Evolutionary conservation across 1,140 invertebrate species (phyloP).

Genomic region (Laodelphax striatellus): DNA sequence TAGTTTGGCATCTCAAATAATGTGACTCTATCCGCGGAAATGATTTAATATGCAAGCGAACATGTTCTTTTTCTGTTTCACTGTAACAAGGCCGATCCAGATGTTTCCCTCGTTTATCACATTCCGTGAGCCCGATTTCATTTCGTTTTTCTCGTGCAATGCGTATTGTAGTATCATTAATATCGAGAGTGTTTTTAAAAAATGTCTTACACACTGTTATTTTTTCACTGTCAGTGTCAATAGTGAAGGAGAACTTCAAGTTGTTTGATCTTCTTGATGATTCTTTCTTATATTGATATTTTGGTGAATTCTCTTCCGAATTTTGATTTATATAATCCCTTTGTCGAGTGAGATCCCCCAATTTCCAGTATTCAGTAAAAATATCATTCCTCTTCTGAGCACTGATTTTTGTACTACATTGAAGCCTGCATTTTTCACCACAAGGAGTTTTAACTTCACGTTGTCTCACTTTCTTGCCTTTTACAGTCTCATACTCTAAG

Average conservation of each 20-base stretch:
- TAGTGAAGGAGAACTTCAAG: neutral
- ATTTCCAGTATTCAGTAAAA: neutral
- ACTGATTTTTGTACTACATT: no score
- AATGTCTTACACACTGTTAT: neutral
- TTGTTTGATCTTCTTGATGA: neutral
- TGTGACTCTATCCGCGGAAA: neutral
- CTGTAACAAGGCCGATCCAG: neutral
- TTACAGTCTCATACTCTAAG: no score
- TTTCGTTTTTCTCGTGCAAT: neutral
- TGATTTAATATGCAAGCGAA: neutral
- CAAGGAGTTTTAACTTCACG: no score
- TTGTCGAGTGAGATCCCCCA: neutral
- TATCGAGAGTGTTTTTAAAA: neutral
- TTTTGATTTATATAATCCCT: neutral
- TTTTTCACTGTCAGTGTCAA: neutral
- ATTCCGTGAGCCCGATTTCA: neutral
- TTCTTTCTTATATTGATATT: neutral
- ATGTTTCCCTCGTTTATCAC: neutral
- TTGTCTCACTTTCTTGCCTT: no score
- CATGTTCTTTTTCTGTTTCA: neutral
- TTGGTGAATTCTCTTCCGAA: neutral
- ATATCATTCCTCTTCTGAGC: no score
- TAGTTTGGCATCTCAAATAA: neutral
- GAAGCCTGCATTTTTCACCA: no score
- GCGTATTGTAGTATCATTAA: neutral